These are phyloP conservation scores for Telmatherina bonti DNA, from an alignment of 2,797 vertebrate genomes.

Conservation along the genomic window DNA sequence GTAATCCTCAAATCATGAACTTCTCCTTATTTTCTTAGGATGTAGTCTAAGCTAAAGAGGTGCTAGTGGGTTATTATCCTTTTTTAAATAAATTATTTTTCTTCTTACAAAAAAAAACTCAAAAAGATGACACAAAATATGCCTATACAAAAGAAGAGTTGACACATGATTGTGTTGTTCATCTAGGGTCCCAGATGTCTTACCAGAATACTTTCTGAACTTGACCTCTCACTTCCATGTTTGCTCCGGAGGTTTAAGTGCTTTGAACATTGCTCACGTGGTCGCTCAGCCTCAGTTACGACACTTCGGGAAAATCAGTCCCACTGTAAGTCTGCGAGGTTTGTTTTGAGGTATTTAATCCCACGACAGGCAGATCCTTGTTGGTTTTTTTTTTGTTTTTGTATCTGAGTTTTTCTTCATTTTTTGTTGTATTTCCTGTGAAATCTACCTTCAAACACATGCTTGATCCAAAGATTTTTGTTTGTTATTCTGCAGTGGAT, in stretches of 20 bases:
- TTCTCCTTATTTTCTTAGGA: constrained; percentile 58
- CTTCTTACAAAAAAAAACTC: constrained; percentile 32
- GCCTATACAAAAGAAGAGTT: constrained; percentile 61
- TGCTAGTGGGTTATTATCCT: constrained; percentile 71
- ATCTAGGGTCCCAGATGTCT: constrained; percentile 56
- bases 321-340: constrained; percentile 19
- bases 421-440: constrained; percentile 54
- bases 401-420: constrained; percentile 29
- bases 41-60: constrained; percentile 67
- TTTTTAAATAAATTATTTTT: constrained; percentile 60
- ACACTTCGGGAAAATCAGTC: constrained; percentile 30
- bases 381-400: constrained; percentile 5
- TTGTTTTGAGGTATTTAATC: constrained; percentile 25
- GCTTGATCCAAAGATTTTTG: constrained; percentile 84
- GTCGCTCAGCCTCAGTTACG: constrained; percentile 18
- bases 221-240: constrained; percentile 57
- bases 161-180: constrained; percentile 73
- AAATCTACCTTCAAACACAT: constrained; percentile 72
- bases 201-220: constrained; percentile 52
- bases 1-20: constrained; percentile 48
- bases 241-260: constrained; percentile 51
- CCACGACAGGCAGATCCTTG: constrained; percentile 2
- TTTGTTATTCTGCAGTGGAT: constrained; percentile 74
- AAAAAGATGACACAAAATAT: constrained; percentile 44
- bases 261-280: constrained; percentile 34